Conservation (phyloP, 1,140 invertebrate species). For the Conus ventricosus region DNA sequence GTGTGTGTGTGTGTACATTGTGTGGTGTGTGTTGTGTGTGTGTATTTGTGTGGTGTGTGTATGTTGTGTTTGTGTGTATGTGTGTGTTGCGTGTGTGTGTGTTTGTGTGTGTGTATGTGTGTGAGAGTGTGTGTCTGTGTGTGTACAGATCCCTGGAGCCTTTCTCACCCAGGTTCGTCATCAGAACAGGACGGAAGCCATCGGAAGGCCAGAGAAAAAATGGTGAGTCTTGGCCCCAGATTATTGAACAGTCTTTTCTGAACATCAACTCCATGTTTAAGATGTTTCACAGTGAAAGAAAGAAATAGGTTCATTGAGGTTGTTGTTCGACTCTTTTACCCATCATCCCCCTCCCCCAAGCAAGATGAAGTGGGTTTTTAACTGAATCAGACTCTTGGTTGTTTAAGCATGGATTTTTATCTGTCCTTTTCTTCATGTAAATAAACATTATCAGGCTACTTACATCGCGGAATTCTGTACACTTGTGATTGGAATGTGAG, state of each 20-base stretch:
- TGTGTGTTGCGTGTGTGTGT: neutral
- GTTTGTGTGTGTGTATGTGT: neutral
- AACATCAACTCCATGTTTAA: neutral
- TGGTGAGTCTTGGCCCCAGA: neutral
- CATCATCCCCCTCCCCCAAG: neutral
- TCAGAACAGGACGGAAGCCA: constrained; percentile 76
- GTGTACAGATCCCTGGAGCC: constrained; percentile 77
- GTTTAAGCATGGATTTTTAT: too few relatives aligned
- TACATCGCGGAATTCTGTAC: neutral
- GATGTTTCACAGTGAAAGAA: too few relatives aligned
- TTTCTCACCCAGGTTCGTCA: constrained; percentile 82
- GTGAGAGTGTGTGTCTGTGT: neutral
- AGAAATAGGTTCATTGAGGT: neutral
- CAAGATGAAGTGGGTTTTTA: too few relatives aligned
- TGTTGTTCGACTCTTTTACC: neutral
- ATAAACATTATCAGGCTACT: too few relatives aligned
- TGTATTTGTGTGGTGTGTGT: neutral
- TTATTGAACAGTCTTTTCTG: neutral
- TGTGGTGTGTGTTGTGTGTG: neutral
- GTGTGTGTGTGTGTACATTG: too few relatives aligned
- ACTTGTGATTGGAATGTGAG: neutral
- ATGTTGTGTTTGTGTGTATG: neutral
- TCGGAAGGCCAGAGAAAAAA: constrained; percentile 69
- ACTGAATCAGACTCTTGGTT: too few relatives aligned
- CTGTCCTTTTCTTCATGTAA: too few relatives aligned